phyloP scores from a whole-genome alignment of 2,797 vertebrate species.

The Knipowitschia caucasica region DNA sequence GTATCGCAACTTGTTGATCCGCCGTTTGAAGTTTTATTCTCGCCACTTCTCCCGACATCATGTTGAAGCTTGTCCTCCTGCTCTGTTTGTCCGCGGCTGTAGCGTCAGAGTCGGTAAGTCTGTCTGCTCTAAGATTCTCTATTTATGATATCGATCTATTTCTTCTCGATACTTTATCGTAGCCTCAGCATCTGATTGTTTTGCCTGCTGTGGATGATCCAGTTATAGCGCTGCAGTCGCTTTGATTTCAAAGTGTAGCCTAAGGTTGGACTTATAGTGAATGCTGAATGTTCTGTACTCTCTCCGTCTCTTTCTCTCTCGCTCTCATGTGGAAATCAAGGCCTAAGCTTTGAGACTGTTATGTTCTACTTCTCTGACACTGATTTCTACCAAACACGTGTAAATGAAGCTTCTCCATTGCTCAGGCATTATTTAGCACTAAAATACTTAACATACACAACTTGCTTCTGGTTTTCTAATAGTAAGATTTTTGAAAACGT shows the following conservation, averaged over 20 bases:
- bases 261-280: too few species aligned
- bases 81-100: slow-evolving; percentile 65
- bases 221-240: rapidly evolving
- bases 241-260: background rate
- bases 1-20: background rate
- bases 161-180: background rate
- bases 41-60: slow-evolving; percentile 30
- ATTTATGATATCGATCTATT: background rate
- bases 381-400: too few species aligned
- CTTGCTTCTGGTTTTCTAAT: too few species aligned
- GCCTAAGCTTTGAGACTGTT: too few species aligned
- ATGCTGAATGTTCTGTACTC: too few species aligned
- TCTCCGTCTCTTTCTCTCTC: too few species aligned
- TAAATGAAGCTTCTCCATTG: too few species aligned
- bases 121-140: background rate
- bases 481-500: too few species aligned
- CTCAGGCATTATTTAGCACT: too few species aligned
- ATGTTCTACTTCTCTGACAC: too few species aligned
- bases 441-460: too few species aligned
- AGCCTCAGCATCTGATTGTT: background rate
- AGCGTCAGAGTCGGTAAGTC: slow-evolving; percentile 78
- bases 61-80: slow-evolving; percentile 67
- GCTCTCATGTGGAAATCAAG: too few species aligned
- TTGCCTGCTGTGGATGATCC: background rate
- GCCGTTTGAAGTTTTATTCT: background rate